Percentiles rank a stretch among this genome's conserved stretches.
phyloP scores from a whole-genome alignment of 92 coral and sea anemone species.

The Phenganax marumi region DNA sequence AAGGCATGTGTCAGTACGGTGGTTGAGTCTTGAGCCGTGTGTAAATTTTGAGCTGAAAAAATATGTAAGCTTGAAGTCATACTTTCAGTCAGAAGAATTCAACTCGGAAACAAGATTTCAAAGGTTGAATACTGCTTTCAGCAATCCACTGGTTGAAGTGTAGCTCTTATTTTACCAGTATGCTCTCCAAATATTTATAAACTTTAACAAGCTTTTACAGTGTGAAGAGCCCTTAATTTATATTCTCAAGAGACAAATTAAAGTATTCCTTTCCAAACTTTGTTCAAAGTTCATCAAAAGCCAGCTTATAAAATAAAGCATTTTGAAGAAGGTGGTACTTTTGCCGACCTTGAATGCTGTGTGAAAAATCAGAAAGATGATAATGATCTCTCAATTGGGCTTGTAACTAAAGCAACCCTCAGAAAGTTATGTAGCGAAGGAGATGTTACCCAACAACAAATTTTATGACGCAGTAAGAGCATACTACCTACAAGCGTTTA shows the following conservation, averaged over 20 bases:
- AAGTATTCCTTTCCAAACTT: slow-evolving; percentile 47
- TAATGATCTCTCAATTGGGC: slow-evolving; percentile 42
- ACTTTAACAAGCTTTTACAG: slow-evolving; percentile 57
- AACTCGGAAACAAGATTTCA: slow-evolving; percentile 50
- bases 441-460: slow-evolving; percentile 44
- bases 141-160: slow-evolving; percentile 55
- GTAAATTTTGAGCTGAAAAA: slow-evolving; percentile 55
- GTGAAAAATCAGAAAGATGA: slow-evolving; percentile 58
- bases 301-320: slow-evolving; percentile 46
- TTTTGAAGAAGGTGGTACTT: slow-evolving; percentile 44
- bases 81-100: slow-evolving; percentile 42
- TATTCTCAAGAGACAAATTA: slow-evolving; percentile 47
- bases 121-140: slow-evolving; percentile 48
- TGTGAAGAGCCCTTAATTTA: slow-evolving; percentile 60
- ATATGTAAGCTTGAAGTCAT: slow-evolving; percentile 60
- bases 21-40: slow-evolving; percentile 57
- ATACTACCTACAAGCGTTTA: too few relatives aligned
- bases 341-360: slow-evolving; percentile 48
- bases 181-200: slow-evolving; percentile 48
- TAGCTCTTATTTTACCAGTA: slow-evolving; percentile 57
- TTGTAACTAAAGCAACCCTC: slow-evolving; percentile 40
- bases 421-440: slow-evolving; percentile 40
- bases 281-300: slow-evolving; percentile 41
- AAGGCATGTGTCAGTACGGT: slow-evolving; percentile 48
- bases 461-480: slow-evolving; percentile 55